Conservation (phyloP, 1,140 invertebrate species). For the Micrasema minimum region DNA sequence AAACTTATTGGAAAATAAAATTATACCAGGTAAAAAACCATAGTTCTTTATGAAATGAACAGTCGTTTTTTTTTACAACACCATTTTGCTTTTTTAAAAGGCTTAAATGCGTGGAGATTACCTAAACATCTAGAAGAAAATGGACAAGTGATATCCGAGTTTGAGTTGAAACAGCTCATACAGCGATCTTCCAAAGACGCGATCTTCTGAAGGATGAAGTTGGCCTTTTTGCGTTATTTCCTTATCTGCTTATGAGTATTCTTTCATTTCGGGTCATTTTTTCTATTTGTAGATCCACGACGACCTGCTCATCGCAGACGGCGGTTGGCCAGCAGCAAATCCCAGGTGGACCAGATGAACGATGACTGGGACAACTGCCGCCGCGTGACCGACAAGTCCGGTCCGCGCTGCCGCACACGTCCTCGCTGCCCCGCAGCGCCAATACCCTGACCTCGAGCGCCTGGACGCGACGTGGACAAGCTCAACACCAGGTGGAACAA, state of each 20-base stretch:
- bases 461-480: constrained; percentile 93
- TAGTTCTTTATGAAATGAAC: neutral
- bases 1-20: constrained; percentile 83
- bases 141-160: constrained; percentile 86
- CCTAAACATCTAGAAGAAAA: constrained; percentile 89
- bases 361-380: constrained; percentile 89
- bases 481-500: constrained; percentile 91
- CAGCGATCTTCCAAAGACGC: constrained; percentile 64
- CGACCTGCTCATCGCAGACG: constrained; percentile 80
- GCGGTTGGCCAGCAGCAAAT: constrained; percentile 86
- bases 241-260: neutral
- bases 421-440: constrained; percentile 67
- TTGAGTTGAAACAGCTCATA: constrained; percentile 82
- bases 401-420: constrained; percentile 65
- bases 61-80: neutral
- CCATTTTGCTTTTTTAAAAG: constrained; percentile 53
- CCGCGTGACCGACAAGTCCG: constrained; percentile 88
- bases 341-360: constrained; percentile 88
- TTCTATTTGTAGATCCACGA: constrained; percentile 69
- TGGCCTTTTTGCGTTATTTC: constrained; percentile 17
- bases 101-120: constrained; percentile 91
- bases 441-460: constrained; percentile 87
- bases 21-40: neutral
- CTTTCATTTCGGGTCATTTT: neutral
- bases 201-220: constrained; percentile 65